A percentile compares a stretch with the other conserved stretches of the same genome.
Evolutionary conservation across 2,113 vertebrate genomes (phyloP).

Genomic region (Hydrolagus affinis): DNA sequence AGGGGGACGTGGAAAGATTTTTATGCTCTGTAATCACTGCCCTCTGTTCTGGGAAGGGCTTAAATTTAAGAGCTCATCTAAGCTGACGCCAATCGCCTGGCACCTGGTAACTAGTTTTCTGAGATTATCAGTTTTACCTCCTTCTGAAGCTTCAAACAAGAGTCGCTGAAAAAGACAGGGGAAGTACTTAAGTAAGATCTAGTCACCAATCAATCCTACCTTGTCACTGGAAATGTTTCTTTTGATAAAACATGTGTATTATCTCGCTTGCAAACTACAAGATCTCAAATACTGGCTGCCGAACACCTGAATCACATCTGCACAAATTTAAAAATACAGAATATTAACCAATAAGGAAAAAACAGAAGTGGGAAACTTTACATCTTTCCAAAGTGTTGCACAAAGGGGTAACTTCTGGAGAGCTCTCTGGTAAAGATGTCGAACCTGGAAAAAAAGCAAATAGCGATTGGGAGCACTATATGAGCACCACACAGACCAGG

Average conservation of each 20-base stretch:
- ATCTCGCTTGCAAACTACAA: constrained; percentile 59
- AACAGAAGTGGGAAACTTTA: constrained; percentile 53
- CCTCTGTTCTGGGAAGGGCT: constrained; percentile 69
- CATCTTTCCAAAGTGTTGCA: constrained; percentile 95
- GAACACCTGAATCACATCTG: not conserved
- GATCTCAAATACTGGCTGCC: not conserved
- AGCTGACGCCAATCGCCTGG: constrained; percentile 90
- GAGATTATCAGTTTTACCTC: constrained; percentile 85
- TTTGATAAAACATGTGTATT: constrained; percentile 56
- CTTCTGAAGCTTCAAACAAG: constrained; percentile 88
- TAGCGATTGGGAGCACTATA: constrained; percentile 10
- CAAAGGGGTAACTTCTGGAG: constrained; percentile 85
- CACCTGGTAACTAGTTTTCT: constrained; percentile 83
- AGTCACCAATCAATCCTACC: constrained; percentile 60
- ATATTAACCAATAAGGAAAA: not conserved
- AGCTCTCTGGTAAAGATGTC: constrained; percentile 82
- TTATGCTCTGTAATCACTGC: constrained; percentile 65
- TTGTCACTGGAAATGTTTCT: constrained; percentile 70
- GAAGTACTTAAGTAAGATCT: constrained; percentile 67
- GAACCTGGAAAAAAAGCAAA: constrained; percentile 68
- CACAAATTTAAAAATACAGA: constrained; percentile 11
- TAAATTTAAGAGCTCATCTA: constrained; percentile 87
- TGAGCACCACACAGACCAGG: not conserved
- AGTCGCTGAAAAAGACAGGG: constrained; percentile 79
- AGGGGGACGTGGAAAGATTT: constrained; percentile 15